Base-by-base conservation (phyloP, 2,888 invertebrate species). In the Acronicta aceris region DNA sequence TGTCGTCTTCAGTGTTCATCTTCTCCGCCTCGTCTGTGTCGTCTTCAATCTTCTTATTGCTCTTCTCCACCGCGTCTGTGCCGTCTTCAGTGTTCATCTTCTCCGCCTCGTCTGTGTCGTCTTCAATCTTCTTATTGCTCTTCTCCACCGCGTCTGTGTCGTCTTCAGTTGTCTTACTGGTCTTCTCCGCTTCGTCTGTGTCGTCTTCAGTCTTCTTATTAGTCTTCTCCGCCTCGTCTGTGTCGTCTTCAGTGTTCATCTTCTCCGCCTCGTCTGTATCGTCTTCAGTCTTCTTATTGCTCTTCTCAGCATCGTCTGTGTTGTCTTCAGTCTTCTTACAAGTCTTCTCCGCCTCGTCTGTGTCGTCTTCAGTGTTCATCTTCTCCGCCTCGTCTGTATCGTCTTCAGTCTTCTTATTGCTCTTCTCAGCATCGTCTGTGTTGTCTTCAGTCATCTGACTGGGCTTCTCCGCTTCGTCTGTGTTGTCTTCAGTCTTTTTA, bases 201-300 rank as follows among this genome's bases (percentile, higher is more conserved):
- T n/a, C 25, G 45, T 45, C 42, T 17, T 42, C 16, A 3, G 10
- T 43, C 2, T 43, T 43, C 8, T n/a, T n/a, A n/a, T n/a, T n/a
- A n/a, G 13, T 21, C 5, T 43, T 21, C 12, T 12, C 12, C 21
- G 5, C 21, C 43, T 42, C 52, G 15, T 54, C 27, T 8, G 30
- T 40, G 21, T 45, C 41, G 27, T 36, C 15, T 42, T 40, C 17
- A 16, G 21, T 41, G 12, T 60, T 54, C 47, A 16, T 25, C n/a
- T 53, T 30, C 33, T 27, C 13, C 55, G 13, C 48, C 53, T 53
- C 59, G 53, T 59, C 59, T 36, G 43, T 59, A 40, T 45, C 16
- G 48, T 46, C 21, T 58, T 38, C 17, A 16, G 38, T 41, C 17
- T 60, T 54, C 50, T 8, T 33, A 5, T 16, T 47, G 33, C 42